Evolutionary conservation across 1,140 invertebrate species (phyloP).

Genomic region (Agrypnia vestita): DNA sequence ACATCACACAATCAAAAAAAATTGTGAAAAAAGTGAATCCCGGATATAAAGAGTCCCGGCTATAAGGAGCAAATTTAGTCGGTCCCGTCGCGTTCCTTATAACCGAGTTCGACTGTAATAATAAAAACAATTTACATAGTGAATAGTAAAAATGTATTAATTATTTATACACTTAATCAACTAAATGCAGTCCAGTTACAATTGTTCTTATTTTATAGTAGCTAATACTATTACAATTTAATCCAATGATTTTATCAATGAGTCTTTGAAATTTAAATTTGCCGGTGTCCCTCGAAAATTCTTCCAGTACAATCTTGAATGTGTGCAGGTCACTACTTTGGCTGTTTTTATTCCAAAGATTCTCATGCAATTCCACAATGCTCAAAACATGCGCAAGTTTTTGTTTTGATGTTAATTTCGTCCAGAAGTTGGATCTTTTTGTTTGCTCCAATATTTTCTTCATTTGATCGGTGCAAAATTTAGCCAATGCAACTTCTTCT

Average conservation of each 20-base stretch:
- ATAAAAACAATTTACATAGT: too few relatives aligned
- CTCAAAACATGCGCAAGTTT: not conserved
- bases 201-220: not conserved
- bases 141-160: not conserved
- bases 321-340: not conserved
- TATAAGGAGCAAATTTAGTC: too few relatives aligned
- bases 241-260: not conserved
- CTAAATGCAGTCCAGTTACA: not conserved
- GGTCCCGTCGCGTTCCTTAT: too few relatives aligned
- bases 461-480: constrained; percentile 45
- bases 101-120: too few relatives aligned
- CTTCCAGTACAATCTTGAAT: constrained; percentile 7
- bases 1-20: too few relatives aligned
- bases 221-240: not conserved
- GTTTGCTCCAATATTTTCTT: constrained; percentile 21
- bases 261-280: not conserved
- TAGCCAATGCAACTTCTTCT: constrained; percentile 51
- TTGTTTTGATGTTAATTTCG: not conserved
- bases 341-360: too few relatives aligned
- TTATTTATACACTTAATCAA: not conserved
- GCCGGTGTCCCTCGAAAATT: not conserved
- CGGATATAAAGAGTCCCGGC: too few relatives aligned
- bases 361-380: not conserved
- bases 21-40: too few relatives aligned
- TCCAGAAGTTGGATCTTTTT: not conserved